phyloP scores from a whole-genome alignment of 2,888 invertebrate species.

The Harmothoe impar region DNA sequence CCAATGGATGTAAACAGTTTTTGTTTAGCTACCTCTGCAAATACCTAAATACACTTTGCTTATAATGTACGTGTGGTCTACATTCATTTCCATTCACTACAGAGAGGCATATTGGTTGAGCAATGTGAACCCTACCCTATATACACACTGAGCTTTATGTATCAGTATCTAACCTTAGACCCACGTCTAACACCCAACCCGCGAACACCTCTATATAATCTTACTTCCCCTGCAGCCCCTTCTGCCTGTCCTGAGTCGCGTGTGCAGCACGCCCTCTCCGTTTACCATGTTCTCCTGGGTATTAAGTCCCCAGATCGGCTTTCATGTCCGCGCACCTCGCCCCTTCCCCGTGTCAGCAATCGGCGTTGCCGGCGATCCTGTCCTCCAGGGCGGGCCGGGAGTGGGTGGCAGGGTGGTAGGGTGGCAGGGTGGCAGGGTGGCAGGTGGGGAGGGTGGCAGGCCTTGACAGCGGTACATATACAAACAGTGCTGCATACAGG shows the following conservation, averaged over 20 bases:
- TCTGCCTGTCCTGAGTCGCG: background rate
- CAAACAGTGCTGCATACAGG: too few relatives aligned
- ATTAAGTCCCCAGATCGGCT: constrained; percentile 4
- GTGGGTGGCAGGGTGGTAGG: background rate
- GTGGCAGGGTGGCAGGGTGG: constrained; percentile 14
- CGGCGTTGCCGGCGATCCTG: background rate
- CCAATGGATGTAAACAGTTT: too few relatives aligned
- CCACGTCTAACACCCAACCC: background rate
- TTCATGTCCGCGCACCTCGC: background rate
- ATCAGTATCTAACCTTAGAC: too few relatives aligned
- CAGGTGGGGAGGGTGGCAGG: background rate
- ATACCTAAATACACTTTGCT: too few relatives aligned
- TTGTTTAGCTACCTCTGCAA: too few relatives aligned
- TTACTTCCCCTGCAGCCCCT: background rate
- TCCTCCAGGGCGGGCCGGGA: background rate
- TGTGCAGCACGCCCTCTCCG: background rate
- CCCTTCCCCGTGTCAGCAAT: background rate
- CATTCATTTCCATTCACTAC: too few relatives aligned
- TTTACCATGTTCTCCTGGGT: constrained; percentile 2
- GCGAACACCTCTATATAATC: background rate
- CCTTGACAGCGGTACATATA: background rate
- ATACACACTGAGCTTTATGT: background rate
- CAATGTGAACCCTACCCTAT: background rate
- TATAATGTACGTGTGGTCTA: too few relatives aligned
- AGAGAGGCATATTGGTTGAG: too few relatives aligned